Evolutionary conservation across 2,888 invertebrate species (phyloP), one percentile per base, ranked within the genome.

Genomic region (Synergus laeviventris): DNA sequence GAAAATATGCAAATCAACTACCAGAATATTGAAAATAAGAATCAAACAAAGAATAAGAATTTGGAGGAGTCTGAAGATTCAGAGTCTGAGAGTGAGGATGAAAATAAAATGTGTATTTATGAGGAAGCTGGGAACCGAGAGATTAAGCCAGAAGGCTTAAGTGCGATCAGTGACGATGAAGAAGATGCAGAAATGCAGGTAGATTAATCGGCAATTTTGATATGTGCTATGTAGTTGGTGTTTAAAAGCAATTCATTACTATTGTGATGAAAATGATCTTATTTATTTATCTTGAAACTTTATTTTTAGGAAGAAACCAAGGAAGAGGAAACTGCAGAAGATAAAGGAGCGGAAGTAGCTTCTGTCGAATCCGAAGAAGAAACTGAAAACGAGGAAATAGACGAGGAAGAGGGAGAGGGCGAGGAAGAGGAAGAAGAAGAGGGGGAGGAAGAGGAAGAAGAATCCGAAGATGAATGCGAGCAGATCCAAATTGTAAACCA

Each of bases 381-480:
- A 73, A 80, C 36, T 49, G 31, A 79, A 21, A 78, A 84, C 31
- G 81, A 76, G 5, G 81, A 83, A 77, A 83, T 77, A 4, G 79
- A 79, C 45, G 83, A 82, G 12, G 84, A 84, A 1, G 86, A 86
- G 5, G 83, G 81, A 16, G 82, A 83, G 8, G 84, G n/a, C n/a
- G n/a, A n/a, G n/a, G 84, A 84, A 1, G 86, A 86, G 5, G 83
- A 82, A 16, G 82, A 83, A 9, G 84, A 77, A 45, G n/a, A n/a
- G n/a, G n/a, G n/a, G n/a, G n/a, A n/a, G n/a, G 84, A 84, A 1
- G 86, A 86, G 5, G 83, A 82, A 16, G 82, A 83, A 9, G 84
- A 77, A 45, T 79, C 77, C 16, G 85, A 77, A 36, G 80, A 77
- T 59, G 75, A 81, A 79, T 77, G 79, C 16, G 79, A 81, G 56